Conservation (phyloP, 2,888 invertebrate genomes). For the Lycocerus yunnanus region DNA sequence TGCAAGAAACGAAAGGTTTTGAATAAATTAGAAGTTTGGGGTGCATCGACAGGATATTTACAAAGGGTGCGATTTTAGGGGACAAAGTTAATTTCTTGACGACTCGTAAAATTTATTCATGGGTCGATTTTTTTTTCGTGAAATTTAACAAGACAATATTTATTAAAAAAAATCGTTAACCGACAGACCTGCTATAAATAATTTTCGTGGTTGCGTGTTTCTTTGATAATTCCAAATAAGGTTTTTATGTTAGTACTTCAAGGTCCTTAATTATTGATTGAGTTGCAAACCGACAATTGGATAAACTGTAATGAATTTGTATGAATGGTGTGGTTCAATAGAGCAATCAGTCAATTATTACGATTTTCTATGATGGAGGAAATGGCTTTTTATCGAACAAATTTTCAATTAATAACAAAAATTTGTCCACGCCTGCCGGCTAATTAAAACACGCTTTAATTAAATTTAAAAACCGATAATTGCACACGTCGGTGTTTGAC, state of each 20-base stretch:
- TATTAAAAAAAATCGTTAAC: neutral
- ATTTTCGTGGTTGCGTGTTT: neutral
- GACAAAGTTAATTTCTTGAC: neutral
- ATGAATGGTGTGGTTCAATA: neutral
- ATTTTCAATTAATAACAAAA: neutral
- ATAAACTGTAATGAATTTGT: neutral
- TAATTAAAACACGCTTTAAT: neutral
- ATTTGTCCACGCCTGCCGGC: neutral
- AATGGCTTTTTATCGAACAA: neutral
- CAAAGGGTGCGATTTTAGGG: neutral
- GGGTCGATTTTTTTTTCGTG: neutral
- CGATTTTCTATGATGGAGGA: neutral
- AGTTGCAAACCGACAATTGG: neutral
- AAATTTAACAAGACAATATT: neutral
- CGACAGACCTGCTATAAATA: neutral
- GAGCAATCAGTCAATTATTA: neutral
- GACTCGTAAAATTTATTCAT: neutral
- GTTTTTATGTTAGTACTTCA: neutral
- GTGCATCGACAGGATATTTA: neutral
- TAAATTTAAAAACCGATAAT: neutral
- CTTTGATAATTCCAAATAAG: neutral
- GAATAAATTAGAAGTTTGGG: neutral
- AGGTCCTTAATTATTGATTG: neutral
- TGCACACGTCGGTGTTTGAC: neutral
- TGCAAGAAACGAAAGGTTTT: constrained; percentile 3